These are phyloP conservation scores for Pemphredon lugubris DNA, from an alignment of 2,888 invertebrate genomes.

Conservation along the genomic window DNA sequence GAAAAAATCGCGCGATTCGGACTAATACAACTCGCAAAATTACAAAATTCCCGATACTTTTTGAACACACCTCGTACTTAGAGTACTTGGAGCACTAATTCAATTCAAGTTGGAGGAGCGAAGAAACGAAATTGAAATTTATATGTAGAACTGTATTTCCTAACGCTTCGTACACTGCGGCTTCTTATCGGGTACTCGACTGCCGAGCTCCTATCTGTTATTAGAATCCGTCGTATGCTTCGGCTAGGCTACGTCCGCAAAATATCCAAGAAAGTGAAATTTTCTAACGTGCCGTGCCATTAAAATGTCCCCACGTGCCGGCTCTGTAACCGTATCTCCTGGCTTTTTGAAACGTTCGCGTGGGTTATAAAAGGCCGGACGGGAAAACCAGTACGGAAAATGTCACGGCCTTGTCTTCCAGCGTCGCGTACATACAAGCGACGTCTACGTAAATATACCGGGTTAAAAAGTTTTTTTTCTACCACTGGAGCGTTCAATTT, in stretches of 20 bases:
- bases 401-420: constrained; percentile 65
- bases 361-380: constrained; percentile 58
- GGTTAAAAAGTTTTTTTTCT: constrained; percentile 3
- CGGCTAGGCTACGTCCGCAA: background rate
- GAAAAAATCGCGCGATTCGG: too few relatives aligned
- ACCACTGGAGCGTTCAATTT: background rate
- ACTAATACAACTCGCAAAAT: too few relatives aligned
- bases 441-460: constrained; percentile 29
- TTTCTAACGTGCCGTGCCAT: constrained; percentile 5
- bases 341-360: constrained; percentile 55
- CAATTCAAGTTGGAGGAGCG: too few relatives aligned
- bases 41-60: too few relatives aligned
- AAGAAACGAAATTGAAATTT: too few relatives aligned
- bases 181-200: too few relatives aligned
- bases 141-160: too few relatives aligned
- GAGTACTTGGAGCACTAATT: too few relatives aligned
- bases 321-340: constrained; percentile 48
- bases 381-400: constrained; percentile 71
- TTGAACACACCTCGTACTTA: too few relatives aligned
- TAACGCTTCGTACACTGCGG: too few relatives aligned
- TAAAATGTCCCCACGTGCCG: constrained; percentile 35
- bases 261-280: constrained; percentile 6
- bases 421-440: constrained; percentile 15
- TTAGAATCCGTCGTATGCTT: too few relatives aligned
- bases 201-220: too few relatives aligned